Conservation (phyloP, 37 sponge, comb jelly and placozoan genomes). For the Dysidea cf. avara region DNA sequence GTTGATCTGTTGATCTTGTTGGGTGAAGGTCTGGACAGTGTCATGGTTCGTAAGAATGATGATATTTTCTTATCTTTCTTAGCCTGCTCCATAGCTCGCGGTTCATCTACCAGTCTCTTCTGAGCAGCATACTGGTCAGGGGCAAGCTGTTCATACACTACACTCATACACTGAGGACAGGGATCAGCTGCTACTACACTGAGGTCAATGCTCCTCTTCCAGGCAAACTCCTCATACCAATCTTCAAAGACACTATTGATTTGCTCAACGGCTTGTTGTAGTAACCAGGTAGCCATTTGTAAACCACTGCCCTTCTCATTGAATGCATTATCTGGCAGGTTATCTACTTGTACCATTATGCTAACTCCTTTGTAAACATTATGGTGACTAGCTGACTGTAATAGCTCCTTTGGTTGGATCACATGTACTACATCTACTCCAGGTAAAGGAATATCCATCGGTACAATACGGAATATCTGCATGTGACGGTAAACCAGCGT, state of each 20-base stretch:
- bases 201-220: slow-evolving; percentile 26
- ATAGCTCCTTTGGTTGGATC: slow-evolving; percentile 16
- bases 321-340: neutral
- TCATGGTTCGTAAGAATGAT: too few relatives aligned
- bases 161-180: slow-evolving; percentile 38
- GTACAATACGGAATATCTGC: slow-evolving; percentile 64
- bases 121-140: too few relatives aligned
- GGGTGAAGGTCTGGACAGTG: too few relatives aligned
- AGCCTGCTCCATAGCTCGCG: too few relatives aligned
- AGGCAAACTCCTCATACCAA: slow-evolving; percentile 82
- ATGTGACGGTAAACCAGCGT: slow-evolving; percentile 45
- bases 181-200: slow-evolving; percentile 24
- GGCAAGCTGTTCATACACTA: neutral
- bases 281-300: slow-evolving; percentile 75
- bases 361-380: slow-evolving; percentile 25
- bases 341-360: slow-evolving; percentile 44
- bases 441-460: slow-evolving; percentile 18
- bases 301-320: slow-evolving; percentile 22
- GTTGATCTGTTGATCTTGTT: too few relatives aligned
- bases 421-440: slow-evolving; percentile 11
- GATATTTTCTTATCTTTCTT: too few relatives aligned
- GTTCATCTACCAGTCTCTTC: too few relatives aligned
- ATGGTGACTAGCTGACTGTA: too few relatives aligned
- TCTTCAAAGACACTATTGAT: slow-evolving; percentile 80
- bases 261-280: slow-evolving; percentile 54